Evolutionary conservation across 2,888 invertebrate species (phyloP), one percentile per base, ranked within the genome.

Genomic region (Portevinia maculata): DNA sequence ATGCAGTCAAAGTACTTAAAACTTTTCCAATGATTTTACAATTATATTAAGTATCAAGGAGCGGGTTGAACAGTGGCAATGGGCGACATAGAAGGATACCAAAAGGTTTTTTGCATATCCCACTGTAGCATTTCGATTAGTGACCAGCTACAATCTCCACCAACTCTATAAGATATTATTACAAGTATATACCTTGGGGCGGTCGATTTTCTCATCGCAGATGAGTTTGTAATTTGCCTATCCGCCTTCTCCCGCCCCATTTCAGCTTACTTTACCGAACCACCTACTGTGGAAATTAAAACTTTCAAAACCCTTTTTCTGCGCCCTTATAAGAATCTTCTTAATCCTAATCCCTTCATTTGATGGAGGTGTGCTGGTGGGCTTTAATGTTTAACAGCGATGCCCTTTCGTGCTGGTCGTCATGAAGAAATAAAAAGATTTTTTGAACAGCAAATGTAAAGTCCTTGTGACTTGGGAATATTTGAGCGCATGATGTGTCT

Each of bases 21-120:
- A 84, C 84, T 84, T 78, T 84, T 74, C 84, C 67, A 84, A 57
- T 79, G 73, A 74, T 84, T 74, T 74, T 84, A 73, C 71, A 84
- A 84, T 84, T 73, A 84, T 60, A 73, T 73, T 74, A 84, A 84
- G 67, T 69, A 76, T 64, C 52, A 65, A 32, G 52, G 57, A 37
- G 53, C 28, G 19, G 39, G 53, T n/a, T n/a, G n/a, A n/a, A n/a
- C 32, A 6, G 7, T 8, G 19, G 3, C 0, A 9, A 11, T n/a
- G 8, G 24, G 0, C 0, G 19, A 8, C 8, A 21, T 9, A 13
- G 7, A 21, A 13, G 39, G 21, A 19, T 34, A 34, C 50, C 57
- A n/a, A 50, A 65, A 71, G 65, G 28, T 41, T n/a, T n/a, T 64
- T 65, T 67, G 46, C 83, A 83, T 73, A 78, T 71, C 50, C 55